phyloP scores from a whole-genome alignment of 2,888 invertebrate genomes.

The Melanostoma scalare region DNA sequence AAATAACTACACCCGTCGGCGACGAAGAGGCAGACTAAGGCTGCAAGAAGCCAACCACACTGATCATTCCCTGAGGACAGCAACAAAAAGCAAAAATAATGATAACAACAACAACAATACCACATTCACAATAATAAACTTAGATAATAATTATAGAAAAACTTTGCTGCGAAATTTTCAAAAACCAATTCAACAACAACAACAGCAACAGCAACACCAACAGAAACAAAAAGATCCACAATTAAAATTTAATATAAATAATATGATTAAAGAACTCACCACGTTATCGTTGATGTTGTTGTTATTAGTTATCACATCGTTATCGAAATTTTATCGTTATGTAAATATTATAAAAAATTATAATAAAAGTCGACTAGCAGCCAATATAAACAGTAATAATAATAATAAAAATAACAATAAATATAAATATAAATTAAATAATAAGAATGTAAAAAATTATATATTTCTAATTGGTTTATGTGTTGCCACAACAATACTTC shows the following conservation, averaged over 20 bases:
- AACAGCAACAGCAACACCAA: conserved; percentile 59
- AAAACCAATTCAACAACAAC: conserved; percentile 23
- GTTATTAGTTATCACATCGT: conserved; percentile 74
- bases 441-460: conserved; percentile 66
- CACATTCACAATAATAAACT: conserved; percentile 64
- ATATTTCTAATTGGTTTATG: conserved; percentile 75
- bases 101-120: conserved; percentile 54
- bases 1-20: conserved; percentile 79
- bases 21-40: conserved; percentile 82
- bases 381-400: conserved; percentile 42
- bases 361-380: conserved; percentile 66
- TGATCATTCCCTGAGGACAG: conserved; percentile 38
- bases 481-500: conserved; percentile 75
- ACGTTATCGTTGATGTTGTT: conserved; percentile 68
- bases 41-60: background rate
- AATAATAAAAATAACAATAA: conserved; percentile 43
- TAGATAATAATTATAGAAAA: conserved; percentile 65
- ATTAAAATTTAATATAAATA: conserved; percentile 6
- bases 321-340: conserved; percentile 75
- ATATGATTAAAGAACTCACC: conserved; percentile 47
- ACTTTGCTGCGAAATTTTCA: conserved; percentile 47
- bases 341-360: conserved; percentile 65
- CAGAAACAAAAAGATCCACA: conserved; percentile 33
- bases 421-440: conserved; percentile 61
- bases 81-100: conserved; percentile 45